These are phyloP conservation scores for Tetranychus truncatus DNA, from an alignment of 2,888 invertebrate species.

Conservation along the genomic window DNA sequence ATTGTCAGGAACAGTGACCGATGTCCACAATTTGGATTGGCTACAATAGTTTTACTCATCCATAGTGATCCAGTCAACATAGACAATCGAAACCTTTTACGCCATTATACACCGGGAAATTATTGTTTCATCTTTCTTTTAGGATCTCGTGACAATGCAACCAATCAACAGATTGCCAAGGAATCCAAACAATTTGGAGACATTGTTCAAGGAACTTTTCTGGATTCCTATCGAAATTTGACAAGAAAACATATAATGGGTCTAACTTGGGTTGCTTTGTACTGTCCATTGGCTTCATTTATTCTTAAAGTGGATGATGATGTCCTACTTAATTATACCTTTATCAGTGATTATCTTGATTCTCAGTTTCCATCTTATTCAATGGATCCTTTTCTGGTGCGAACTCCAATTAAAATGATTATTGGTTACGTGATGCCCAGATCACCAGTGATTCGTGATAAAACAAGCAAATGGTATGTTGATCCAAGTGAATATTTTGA, in stretches of 20 bases:
- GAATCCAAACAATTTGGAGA: conserved; percentile 44
- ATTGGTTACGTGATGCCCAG: conserved; percentile 22
- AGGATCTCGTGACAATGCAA: conserved; percentile 39
- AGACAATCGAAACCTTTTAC: conserved; percentile 46
- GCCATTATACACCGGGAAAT: conserved; percentile 46
- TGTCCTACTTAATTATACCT: conserved; percentile 44
- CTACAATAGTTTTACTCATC: conserved; percentile 42
- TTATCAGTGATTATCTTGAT: conserved; percentile 19
- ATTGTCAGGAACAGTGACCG: background rate
- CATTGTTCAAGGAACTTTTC: conserved; percentile 54
- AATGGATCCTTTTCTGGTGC: conserved; percentile 2
- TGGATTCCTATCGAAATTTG: conserved; percentile 58
- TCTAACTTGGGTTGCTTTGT: conserved; percentile 53
- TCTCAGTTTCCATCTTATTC: conserved; percentile 6
- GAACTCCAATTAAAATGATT: conserved; percentile 15
- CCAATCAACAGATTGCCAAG: conserved; percentile 33
- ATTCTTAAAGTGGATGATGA: conserved; percentile 61
- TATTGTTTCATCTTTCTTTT: conserved; percentile 48
- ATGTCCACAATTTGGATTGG: background rate
- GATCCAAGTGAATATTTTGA: conserved; percentile 44
- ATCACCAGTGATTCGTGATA: conserved; percentile 37
- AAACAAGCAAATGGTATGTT: conserved; percentile 62
- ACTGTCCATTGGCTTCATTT: conserved; percentile 49
- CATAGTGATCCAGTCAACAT: conserved; percentile 50
- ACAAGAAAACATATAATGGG: conserved; percentile 68